These are phyloP conservation scores for Glyptemys insculpta DNA, from an alignment of 2,797 vertebrate genomes.

Conservation along the genomic window DNA sequence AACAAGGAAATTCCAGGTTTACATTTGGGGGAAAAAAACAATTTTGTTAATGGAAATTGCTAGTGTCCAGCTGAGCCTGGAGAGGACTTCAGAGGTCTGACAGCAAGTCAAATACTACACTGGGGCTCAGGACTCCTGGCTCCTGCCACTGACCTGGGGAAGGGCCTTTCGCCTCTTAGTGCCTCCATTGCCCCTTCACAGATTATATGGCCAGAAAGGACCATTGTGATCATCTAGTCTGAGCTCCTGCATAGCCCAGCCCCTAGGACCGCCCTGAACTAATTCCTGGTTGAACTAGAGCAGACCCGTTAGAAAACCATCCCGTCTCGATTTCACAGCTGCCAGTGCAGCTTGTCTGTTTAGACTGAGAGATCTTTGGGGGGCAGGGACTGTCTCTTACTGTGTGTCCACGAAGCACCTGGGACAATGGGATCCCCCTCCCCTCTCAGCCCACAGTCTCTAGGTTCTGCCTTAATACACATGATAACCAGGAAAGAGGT, in stretches of 20 bases:
- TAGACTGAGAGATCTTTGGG: too few relatives aligned
- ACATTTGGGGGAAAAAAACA: accelerated
- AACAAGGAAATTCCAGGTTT: background rate
- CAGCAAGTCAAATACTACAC: background rate
- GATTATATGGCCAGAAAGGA: background rate
- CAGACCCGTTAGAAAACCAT: background rate
- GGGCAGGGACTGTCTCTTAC: too few relatives aligned
- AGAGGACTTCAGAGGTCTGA: background rate
- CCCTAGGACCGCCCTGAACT: background rate
- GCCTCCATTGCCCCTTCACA: background rate
- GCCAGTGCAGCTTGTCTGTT: background rate
- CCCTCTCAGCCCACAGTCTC: background rate
- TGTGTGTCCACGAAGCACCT: too few relatives aligned
- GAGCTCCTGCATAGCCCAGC: background rate
- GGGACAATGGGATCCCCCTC: too few relatives aligned
- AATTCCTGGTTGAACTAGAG: background rate
- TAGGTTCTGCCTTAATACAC: background rate
- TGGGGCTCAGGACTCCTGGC: background rate
- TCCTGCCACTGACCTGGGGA: background rate
- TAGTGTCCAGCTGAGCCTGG: background rate
- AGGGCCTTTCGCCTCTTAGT: background rate
- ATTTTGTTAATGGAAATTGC: background rate
- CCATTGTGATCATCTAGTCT: background rate
- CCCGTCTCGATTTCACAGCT: background rate
- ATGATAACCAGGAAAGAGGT: background rate